Evolutionary conservation across 2,888 invertebrate genomes (phyloP), one percentile per base, ranked within the genome.

Genomic region (Drosophila kuntzei): DNA sequence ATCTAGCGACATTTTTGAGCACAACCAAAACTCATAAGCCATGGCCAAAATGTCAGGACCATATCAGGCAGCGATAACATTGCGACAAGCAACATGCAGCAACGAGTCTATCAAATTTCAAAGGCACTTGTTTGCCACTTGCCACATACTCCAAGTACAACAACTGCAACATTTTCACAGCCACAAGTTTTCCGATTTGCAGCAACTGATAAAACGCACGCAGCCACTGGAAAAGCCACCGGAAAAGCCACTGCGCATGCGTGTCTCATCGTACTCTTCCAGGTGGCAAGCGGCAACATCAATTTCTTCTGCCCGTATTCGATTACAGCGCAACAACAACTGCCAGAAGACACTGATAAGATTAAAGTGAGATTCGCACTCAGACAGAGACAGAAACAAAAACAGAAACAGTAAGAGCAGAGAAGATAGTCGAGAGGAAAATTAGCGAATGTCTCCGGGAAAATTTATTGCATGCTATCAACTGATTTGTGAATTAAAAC

Each of bases 31-130:
- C 66, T 71, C 57, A 67, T 68, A 67, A 72, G 75, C 71, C 71
- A 72, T 72, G 58, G 61, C 72, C 61, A 72, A 75, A 70, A 72
- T 74, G 73, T 70, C 75, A 70, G 69, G 54, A 57, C 43, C 67
- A 57, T 57, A 67, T 66, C 62, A 39, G 62, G 25, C 36, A 51
- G 44, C 58, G 65, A 77, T 73, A 73, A 65, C 49, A 62, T 11
- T 16, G 49, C 61, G 58, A 61, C 75, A 72, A 46, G 58, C 46
- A 39, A 60, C 72, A 65, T 29, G 55, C 39, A 39, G 63, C 59
- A 73, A 76, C 77, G 66, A 70, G 77, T 87, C 79, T 84, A 84
- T 84, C 83, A 84, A 87, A 84, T 84, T 84, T 87, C 83, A 75
- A 68, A 77, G 75, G 68, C 81, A 81, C 84, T 79, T 84, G 79